Evolutionary conservation across 2,888 invertebrate species (phyloP), one percentile per base, ranked within the genome.

Genomic region (Stegana nigrithorax): DNA sequence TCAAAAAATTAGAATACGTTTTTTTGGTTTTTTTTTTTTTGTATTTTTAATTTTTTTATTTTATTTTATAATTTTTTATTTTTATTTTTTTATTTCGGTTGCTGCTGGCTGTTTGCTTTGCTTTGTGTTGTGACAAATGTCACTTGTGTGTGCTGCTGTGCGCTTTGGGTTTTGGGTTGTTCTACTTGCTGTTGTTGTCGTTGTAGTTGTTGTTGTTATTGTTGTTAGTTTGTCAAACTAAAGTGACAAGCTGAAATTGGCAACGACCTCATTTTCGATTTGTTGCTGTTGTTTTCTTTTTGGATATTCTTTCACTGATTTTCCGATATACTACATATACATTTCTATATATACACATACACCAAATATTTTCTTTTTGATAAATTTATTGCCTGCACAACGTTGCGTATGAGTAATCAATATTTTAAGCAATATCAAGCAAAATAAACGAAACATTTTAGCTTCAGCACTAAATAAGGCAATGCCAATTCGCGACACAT

Each of bases 111-210:
- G 14, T 39, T 23, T 57, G 42, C 17, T 26, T 25, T 12, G 23
- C 8, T 57, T 70, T 68, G 68, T 71, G 60, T 59, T 53, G 50
- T 72, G 81, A 80, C 79, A 75, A 78, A 78, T 75, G 79, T 62
- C 39, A 39, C 10, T n/a, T 12, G 14, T 39, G n/a, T 39, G 39
- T 39, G 14, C n/a, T 7, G 10, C 29, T 39, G 26, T 26, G 29
- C 45, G 5, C 21, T 4, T 21, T 14, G 50, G 21, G 1, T 45
- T 21, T 4, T 8, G 12, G 10, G 21, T 21, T 50, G 45, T 39
- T 4, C 7, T 39, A 39, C 6, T 5, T n/a, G 14, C 39, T 14
- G n/a, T 32, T 32, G 32, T 32, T 32, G 32, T 32, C 32, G n/a
- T 2, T 32, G 32, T 32, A n/a, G 32, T 32, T 32, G 32, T 32